A percentile compares a stretch with the other conserved stretches of the same genome.
These are phyloP conservation scores for Abrostola triplasia DNA, from an alignment of 2,888 invertebrate species.

Conservation along the genomic window DNA sequence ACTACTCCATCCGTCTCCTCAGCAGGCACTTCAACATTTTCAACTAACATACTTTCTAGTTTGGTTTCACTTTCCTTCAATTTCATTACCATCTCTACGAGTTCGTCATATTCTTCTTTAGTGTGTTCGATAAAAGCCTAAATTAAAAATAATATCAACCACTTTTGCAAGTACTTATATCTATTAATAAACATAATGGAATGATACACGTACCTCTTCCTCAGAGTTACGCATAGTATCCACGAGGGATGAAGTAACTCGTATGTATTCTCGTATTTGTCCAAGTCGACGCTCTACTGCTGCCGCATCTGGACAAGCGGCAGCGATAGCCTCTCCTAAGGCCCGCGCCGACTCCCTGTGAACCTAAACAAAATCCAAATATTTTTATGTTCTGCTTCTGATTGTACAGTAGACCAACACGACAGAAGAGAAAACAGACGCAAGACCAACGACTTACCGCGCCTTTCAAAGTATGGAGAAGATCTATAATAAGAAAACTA, in stretches of 20 bases:
- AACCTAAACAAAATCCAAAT: slow-evolving; percentile 58
- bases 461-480: too few relatives aligned
- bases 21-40: slow-evolving; percentile 76
- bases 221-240: slow-evolving; percentile 91
- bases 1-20: slow-evolving; percentile 62
- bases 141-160: slow-evolving; percentile 71
- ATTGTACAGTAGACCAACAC: too few relatives aligned
- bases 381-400: too few relatives aligned
- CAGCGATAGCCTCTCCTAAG: slow-evolving; percentile 83
- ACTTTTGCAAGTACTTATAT: slow-evolving; percentile 27
- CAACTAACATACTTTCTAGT: slow-evolving; percentile 87
- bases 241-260: slow-evolving; percentile 91
- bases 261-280: slow-evolving; percentile 92
- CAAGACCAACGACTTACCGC: too few relatives aligned
- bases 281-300: slow-evolving; percentile 91
- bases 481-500: too few relatives aligned
- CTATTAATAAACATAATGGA: slow-evolving; percentile 20
- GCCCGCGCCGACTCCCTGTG: slow-evolving; percentile 83
- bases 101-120: slow-evolving; percentile 88
- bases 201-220: slow-evolving; percentile 88
- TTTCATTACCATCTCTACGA: slow-evolving; percentile 90
- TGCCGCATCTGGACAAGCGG: slow-evolving; percentile 89
- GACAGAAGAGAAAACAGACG: too few relatives aligned
- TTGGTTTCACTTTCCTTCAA: slow-evolving; percentile 92
- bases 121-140: slow-evolving; percentile 87